Conservation (phyloP, 2,888 invertebrate genomes). For the Drosophila tripunctata region DNA sequence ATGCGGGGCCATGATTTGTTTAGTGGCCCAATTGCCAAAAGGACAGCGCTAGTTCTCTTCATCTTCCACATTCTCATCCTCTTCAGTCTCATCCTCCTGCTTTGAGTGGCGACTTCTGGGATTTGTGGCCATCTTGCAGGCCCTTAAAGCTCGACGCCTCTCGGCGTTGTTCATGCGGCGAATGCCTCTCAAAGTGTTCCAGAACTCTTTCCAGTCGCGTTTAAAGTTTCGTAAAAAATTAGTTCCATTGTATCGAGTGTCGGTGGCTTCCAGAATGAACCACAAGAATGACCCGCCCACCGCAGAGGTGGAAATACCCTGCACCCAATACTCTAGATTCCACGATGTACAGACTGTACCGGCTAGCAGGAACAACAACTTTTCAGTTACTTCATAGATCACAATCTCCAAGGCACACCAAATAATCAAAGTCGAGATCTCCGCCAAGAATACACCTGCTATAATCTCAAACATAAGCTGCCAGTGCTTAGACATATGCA, state of each 20-base stretch:
- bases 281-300: constrained; percentile 27
- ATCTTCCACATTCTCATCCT: neutral
- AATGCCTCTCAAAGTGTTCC: constrained; percentile 10
- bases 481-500: constrained; percentile 61
- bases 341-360: constrained; percentile 7
- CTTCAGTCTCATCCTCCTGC: neutral
- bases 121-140: constrained; percentile 32
- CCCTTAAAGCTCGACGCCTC: constrained; percentile 28
- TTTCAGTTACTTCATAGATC: constrained; percentile 19
- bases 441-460: constrained; percentile 57
- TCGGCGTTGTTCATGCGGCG: constrained; percentile 21
- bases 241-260: constrained; percentile 6
- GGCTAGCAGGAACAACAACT: neutral
- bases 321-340: constrained; percentile 7
- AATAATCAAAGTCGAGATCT: constrained; percentile 63
- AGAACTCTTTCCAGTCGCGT: neutral
- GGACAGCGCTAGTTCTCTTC: constrained; percentile 5
- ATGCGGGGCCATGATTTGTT: constrained; percentile 26
- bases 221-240: neutral
- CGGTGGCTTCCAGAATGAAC: constrained; percentile 51
- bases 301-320: constrained; percentile 2
- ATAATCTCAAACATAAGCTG: constrained; percentile 60
- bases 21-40: constrained; percentile 10
- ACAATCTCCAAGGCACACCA: constrained; percentile 73
- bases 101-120: neutral